These are phyloP conservation scores for Callipepla squamata DNA, from an alignment of 2,113 vertebrate genomes.

Conservation along the genomic window DNA sequence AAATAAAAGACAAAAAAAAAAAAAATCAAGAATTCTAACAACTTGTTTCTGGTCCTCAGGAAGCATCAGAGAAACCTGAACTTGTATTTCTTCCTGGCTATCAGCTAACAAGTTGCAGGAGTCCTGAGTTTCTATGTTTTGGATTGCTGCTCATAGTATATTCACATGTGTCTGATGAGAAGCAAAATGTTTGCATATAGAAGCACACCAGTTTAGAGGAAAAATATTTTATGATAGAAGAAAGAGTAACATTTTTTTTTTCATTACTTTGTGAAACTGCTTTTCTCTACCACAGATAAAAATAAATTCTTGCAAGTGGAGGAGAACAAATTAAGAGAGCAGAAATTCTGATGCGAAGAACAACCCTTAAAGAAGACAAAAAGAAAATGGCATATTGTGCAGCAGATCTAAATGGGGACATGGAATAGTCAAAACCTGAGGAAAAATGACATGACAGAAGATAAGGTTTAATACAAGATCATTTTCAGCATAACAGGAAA, in stretches of 20 bases:
- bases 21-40: neutral
- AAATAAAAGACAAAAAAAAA: neutral
- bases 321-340: neutral
- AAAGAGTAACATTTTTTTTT: neutral
- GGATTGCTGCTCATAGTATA: neutral
- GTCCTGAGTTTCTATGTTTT: neutral
- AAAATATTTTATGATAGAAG: neutral
- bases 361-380: neutral
- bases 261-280: neutral
- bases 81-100: neutral
- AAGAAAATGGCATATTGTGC: neutral
- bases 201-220: neutral
- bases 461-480: neutral
- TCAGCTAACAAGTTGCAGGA: neutral
- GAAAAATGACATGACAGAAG: neutral
- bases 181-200: neutral
- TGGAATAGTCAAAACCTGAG: neutral
- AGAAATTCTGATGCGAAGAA: neutral
- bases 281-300: neutral
- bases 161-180: neutral
- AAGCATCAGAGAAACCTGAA: neutral
- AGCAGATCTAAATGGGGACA: neutral
- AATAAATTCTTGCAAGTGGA: constrained; percentile 12
- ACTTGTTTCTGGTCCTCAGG: neutral
- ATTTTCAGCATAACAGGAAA: neutral